Base-by-base conservation (phyloP, 2,113 vertebrate genomes). In the Bubo bubo region DNA sequence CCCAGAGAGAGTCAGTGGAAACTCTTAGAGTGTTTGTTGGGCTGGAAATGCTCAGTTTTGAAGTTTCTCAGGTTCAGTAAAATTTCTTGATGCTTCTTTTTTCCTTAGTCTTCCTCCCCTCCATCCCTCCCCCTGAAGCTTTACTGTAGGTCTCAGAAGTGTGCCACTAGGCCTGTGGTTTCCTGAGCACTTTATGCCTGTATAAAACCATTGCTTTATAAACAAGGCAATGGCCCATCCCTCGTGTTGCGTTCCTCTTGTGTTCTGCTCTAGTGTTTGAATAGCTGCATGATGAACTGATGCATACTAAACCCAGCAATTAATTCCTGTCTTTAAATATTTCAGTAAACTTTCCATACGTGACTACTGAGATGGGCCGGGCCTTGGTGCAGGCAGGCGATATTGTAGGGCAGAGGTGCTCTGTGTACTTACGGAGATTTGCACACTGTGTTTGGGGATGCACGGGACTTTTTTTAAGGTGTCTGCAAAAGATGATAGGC, bases 381-480 rank as follows among this genome's bases (percentile, higher is more conserved):
- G 28, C 67, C n/a, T 53, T 47, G 21, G 17, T 43, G 60, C 52
- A 47, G 32, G 49, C 34, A 50, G 63, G 35, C 67, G 43, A 1
- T 63, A 9, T 20, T 47, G 49, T 15, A 79, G 67, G 53, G 63
- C 0, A 2, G 9, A 47, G 37, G 28, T 74, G 72, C 10, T 64
- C 60, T 79, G 12, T 20, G 6, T 58, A 14, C 47, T 63, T 55
- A 3, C 3, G 3, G 56, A n/a, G 58, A 39, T 49, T 50, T 56
- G 14, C n/a, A 8, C 22, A 8, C 41, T 0, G 0, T n/a, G 17
- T 37, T 59, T 55, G 22, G 64, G 45, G 21, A 22, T 7, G 10
- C 23, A 12, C 26, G 10, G 13, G 43, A 45, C 49, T 6, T 49
- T 84, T 87, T 86, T 74, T 67, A n/a, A 90, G 56, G n/a, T 81